phyloP scores from a whole-genome alignment of 2,888 invertebrate species.

The Tenthredo livida region DNA sequence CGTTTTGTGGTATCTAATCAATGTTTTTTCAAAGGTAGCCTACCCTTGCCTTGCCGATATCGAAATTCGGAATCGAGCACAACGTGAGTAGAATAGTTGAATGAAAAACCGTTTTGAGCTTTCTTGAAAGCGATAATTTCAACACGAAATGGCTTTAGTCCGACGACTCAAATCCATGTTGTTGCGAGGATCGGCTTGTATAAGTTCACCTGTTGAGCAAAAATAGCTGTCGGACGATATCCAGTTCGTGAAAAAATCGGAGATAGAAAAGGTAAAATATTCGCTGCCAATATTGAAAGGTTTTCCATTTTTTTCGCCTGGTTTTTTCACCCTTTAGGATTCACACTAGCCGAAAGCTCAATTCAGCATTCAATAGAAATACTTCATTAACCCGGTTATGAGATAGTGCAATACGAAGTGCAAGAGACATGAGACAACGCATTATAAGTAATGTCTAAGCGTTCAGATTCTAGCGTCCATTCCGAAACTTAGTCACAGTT shows the following conservation, averaged over 20 bases:
- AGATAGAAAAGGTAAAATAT: background rate
- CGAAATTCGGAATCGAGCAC: background rate
- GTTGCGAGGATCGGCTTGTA: background rate
- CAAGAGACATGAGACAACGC: background rate
- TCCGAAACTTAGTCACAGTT: background rate
- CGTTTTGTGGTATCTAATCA: conserved; percentile 7
- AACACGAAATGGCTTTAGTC: background rate
- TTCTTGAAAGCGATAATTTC: background rate
- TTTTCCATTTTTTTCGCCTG: background rate
- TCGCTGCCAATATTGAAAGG: background rate
- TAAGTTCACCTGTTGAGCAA: conserved; percentile 43
- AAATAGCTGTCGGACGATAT: background rate
- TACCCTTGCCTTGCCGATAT: background rate
- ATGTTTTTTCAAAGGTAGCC: background rate
- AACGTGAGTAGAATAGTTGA: background rate
- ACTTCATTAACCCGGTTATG: conserved; percentile 13
- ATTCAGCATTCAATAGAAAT: conserved; percentile 14
- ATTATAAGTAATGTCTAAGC: background rate
- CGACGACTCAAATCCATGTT: background rate
- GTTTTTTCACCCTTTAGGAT: background rate
- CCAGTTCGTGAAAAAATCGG: background rate
- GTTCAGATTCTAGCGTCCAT: background rate
- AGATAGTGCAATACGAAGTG: background rate
- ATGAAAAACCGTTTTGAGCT: background rate
- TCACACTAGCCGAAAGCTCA: background rate